These are phyloP conservation scores for Manduca sexta DNA, from an alignment of 1,140 invertebrate species.

Conservation along the genomic window DNA sequence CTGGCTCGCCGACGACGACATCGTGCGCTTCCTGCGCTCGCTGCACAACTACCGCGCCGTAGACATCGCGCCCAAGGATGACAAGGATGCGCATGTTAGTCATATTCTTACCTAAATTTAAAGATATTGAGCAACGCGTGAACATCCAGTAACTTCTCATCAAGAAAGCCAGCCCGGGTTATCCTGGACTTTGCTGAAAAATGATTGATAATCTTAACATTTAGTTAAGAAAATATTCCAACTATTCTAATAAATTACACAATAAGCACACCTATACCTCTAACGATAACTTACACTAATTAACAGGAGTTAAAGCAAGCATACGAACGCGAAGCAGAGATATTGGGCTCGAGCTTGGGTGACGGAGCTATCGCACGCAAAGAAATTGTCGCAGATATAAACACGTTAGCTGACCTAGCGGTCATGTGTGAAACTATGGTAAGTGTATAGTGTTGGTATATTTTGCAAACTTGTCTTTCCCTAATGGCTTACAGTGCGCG, in stretches of 20 bases:
- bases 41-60: constrained; percentile 50
- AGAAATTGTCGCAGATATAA: constrained; percentile 87
- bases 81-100: constrained; percentile 17
- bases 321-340: constrained; percentile 88
- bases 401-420: constrained; percentile 86
- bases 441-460: no score
- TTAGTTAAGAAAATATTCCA: no score
- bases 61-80: constrained; percentile 21
- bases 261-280: no score
- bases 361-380: constrained; percentile 88
- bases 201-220: no score
- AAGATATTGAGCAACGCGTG: no score
- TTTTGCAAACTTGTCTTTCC: no score
- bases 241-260: no score
- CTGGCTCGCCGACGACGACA: constrained; percentile 96
- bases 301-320: constrained; percentile 58
- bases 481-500: no score
- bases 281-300: no score
- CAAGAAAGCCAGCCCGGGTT: no score
- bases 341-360: constrained; percentile 90
- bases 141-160: no score
- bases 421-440: constrained; percentile 94
- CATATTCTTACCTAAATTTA: not conserved
- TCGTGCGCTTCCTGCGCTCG: constrained; percentile 89
- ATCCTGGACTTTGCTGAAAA: no score